These are phyloP conservation scores for Drosophila sechellia DNA, from an alignment of 1,140 invertebrate species.

Conservation along the genomic window DNA sequence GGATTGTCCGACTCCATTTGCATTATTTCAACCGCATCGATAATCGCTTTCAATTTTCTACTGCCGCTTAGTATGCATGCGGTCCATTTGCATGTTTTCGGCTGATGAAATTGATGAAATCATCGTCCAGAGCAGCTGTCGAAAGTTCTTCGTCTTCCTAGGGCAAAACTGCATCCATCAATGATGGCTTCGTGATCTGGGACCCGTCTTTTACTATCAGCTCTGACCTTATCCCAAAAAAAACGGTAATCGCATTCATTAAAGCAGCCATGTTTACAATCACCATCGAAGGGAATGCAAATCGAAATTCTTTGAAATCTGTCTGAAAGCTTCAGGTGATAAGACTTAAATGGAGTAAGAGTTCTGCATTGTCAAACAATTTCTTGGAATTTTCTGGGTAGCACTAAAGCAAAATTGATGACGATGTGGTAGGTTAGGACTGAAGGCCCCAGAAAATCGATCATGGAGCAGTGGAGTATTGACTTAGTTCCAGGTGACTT, in stretches of 20 bases:
- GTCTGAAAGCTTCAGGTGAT: constrained; percentile 49
- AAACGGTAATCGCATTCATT: constrained; percentile 42
- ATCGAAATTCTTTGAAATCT: constrained; percentile 45
- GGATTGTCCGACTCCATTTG: constrained; percentile 38
- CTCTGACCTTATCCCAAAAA: constrained; percentile 48
- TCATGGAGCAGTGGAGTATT: constrained; percentile 12
- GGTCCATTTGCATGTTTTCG: constrained; percentile 56
- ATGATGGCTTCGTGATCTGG: constrained; percentile 34
- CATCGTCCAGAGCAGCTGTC: constrained; percentile 31
- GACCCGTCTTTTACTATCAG: constrained; percentile 21
- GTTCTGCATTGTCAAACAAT: constrained; percentile 28
- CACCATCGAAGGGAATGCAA: constrained; percentile 23
- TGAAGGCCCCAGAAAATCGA: constrained; percentile 6
- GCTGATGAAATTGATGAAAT: constrained; percentile 70
- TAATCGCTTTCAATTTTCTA: constrained; percentile 60
- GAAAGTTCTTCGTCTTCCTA: constrained; percentile 6
- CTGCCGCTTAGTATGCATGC: constrained; percentile 56
- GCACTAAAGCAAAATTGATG: neutral
- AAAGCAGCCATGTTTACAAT: constrained; percentile 18
- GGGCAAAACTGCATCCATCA: constrained; percentile 17
- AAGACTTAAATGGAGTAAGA: constrained; percentile 18
- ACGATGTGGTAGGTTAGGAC: constrained; percentile 26
- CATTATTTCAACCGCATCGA: constrained; percentile 50
- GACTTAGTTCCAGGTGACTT: constrained; percentile 23
- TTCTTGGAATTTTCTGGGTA: constrained; percentile 32